These are phyloP conservation scores for Zapornia atra DNA, from an alignment of 2,113 vertebrate species.

Conservation along the genomic window DNA sequence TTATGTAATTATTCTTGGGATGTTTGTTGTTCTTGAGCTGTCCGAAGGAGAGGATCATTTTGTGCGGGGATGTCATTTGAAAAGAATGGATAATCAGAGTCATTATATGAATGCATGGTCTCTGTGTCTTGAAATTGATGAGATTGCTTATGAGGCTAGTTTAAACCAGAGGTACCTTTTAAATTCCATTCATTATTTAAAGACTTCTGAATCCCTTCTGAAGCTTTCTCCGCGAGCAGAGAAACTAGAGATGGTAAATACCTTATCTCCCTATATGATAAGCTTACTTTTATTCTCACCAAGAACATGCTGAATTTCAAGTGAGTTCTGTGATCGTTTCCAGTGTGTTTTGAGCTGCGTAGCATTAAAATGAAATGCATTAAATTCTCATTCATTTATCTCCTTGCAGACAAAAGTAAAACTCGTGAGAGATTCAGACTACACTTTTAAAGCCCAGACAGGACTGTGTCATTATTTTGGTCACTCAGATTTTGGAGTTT, in stretches of 20 bases:
- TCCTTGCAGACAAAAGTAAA: constrained; percentile 82
- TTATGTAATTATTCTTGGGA: background rate
- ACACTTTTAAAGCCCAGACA: constrained; percentile 84
- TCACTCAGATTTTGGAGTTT: constrained; percentile 75
- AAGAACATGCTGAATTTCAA: background rate
- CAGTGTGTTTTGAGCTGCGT: background rate
- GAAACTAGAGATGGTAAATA: background rate
- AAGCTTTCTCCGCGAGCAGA: background rate
- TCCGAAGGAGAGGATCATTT: background rate
- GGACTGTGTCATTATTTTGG: constrained; percentile 86
- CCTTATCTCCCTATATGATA: background rate
- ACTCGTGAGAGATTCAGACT: constrained; percentile 84
- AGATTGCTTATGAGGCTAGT: background rate
- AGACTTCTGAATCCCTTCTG: background rate
- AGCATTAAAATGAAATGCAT: background rate
- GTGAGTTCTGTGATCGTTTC: background rate
- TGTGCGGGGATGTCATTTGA: background rate
- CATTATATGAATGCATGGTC: background rate
- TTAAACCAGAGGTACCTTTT: background rate
- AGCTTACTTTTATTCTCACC: background rate
- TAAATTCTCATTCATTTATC: background rate
- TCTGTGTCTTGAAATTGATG: background rate
- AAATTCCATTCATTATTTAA: background rate
- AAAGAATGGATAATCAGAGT: background rate
- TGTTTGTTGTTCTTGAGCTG: background rate